Conservation (phyloP, 1,140 invertebrate genomes). For the Pantala flavescens region DNA sequence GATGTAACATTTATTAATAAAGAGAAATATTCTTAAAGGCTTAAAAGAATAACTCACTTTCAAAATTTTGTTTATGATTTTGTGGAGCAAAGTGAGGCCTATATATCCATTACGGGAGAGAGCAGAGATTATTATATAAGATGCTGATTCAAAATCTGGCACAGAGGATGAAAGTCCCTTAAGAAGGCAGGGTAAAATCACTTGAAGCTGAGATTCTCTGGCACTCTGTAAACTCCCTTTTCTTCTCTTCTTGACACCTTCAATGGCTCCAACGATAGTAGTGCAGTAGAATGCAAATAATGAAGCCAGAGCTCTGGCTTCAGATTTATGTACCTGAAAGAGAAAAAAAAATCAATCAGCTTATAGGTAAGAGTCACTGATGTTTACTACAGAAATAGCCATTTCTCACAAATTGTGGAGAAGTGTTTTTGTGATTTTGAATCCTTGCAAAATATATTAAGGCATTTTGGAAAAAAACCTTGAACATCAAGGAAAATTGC, state of each 20-base stretch:
- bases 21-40: too few species aligned
- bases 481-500: too few species aligned
- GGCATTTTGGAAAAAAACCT: too few species aligned
- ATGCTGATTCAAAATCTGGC: conserved; percentile 56
- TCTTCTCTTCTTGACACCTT: conserved; percentile 31
- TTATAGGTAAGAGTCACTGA: background rate
- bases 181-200: conserved; percentile 56
- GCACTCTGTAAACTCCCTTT: conserved; percentile 29
- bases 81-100: conserved; percentile 45
- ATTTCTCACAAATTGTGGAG: too few species aligned
- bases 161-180: conserved; percentile 54
- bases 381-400: background rate
- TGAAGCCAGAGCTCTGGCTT: conserved; percentile 49
- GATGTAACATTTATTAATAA: too few species aligned
- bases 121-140: conserved; percentile 60
- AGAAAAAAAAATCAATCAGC: background rate
- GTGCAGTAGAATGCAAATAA: conserved; percentile 69
- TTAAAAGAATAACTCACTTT: conserved; percentile 38
- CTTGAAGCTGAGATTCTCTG: conserved; percentile 55
- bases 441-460: too few species aligned
- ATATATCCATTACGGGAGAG: conserved; percentile 54
- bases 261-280: conserved; percentile 55
- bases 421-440: too few species aligned
- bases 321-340: conserved; percentile 35
- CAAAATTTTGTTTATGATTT: conserved; percentile 49